A percentile compares a stretch with the other conserved stretches of the same genome.
Evolutionary conservation across 37 sponge, comb jelly and placozoan species (phyloP).

Genomic region (Amphimedon queenslandica): DNA sequence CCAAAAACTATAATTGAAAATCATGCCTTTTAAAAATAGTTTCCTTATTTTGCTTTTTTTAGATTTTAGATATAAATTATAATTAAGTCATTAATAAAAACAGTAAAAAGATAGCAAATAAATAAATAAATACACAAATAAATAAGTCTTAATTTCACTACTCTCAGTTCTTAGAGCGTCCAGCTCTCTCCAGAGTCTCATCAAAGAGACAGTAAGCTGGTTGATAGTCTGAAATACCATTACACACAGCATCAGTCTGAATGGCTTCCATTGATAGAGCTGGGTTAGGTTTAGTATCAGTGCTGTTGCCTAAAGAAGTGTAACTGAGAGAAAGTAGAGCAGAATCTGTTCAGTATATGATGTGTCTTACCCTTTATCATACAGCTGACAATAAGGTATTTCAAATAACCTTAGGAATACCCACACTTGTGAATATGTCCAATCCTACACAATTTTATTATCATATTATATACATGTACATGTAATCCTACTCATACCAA

Average conservation of each 20-base stretch:
- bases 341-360: not conserved
- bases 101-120: too few species aligned
- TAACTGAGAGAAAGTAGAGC: conserved; percentile 46
- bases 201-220: conserved; percentile 86
- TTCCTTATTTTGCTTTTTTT: too few species aligned
- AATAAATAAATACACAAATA: too few species aligned
- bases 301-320: conserved; percentile 83
- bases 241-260: not conserved
- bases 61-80: too few species aligned
- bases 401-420: conserved; percentile 48
- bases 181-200: conserved; percentile 75
- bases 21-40: too few species aligned
- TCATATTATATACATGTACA: too few species aligned
- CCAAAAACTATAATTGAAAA: too few species aligned
- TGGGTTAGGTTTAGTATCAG: conserved; percentile 77
- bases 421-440: conserved; percentile 90
- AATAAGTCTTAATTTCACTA: not conserved
- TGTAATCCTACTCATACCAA: conserved; percentile 46
- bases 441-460: conserved; percentile 79
- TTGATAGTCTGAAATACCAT: not conserved
- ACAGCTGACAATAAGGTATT: conserved; percentile 87
- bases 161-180: conserved; percentile 36
- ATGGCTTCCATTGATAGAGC: conserved; percentile 37
- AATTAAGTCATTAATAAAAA: too few species aligned
- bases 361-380: conserved; percentile 77